Evolutionary conservation across 92 coral and sea anemone genomes (phyloP).

Genomic region (Siderastrea siderea): DNA sequence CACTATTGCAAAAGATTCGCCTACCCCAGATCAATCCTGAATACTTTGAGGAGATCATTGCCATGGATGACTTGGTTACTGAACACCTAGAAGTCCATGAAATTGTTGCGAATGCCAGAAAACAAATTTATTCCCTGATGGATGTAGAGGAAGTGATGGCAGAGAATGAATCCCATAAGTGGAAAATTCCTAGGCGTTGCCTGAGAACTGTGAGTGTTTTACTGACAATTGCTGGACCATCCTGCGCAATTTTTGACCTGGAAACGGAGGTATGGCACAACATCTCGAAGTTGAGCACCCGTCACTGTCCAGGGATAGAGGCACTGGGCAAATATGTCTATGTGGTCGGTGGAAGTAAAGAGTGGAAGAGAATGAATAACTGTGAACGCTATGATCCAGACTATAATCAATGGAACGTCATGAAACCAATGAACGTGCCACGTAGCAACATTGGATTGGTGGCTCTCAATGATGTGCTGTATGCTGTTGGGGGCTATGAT

Average conservation of each 20-base stretch:
- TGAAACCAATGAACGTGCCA: constrained; percentile 82
- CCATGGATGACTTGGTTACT: constrained; percentile 68
- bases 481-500: constrained; percentile 97
- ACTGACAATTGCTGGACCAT: constrained; percentile 89
- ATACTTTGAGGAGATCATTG: constrained; percentile 75
- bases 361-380: constrained; percentile 89
- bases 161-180: constrained; percentile 50
- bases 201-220: constrained; percentile 83
- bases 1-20: constrained; percentile 81
- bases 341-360: constrained; percentile 96
- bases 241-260: constrained; percentile 78
- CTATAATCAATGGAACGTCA: constrained; percentile 80
- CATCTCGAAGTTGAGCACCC: constrained; percentile 77
- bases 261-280: constrained; percentile 85
- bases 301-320: constrained; percentile 97
- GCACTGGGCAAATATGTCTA: constrained; percentile 81
- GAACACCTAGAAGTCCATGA: constrained; percentile 71
- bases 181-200: constrained; percentile 89
- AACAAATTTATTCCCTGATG: constrained; percentile 37
- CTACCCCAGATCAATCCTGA: constrained; percentile 84
- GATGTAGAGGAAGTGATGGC: constrained; percentile 34
- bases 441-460: constrained; percentile 96
- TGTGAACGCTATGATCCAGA: constrained; percentile 93
- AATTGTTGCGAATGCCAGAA: constrained; percentile 75
- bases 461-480: constrained; percentile 78